Evolutionary conservation across 2,888 invertebrate genomes (phyloP), one percentile per base, ranked within the genome.

Genomic region (Buathra laborator): DNA sequence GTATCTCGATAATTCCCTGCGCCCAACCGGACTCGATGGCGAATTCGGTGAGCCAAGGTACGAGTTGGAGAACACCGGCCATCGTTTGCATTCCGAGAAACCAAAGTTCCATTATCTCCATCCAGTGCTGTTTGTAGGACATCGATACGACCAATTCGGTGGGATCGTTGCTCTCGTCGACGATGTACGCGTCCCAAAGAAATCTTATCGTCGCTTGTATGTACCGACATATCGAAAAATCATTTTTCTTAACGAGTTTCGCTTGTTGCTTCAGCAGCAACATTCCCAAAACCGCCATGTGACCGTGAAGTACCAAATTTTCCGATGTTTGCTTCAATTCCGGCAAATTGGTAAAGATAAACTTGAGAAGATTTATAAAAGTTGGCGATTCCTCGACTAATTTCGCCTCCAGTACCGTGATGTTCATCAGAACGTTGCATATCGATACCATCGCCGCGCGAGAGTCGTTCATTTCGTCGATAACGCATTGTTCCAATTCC

Each of bases 1-100:
- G 94, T 89, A 97, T 97, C 90, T 96, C 96, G 74, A 98, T 95
- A 79, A 98, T 98, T 12, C 98, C 98, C 92, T 97, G 97, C 3
- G 97, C 97, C 98, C 98, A 98, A n/a, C 98, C 98, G 92, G 98
- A 98, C 90, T 98, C 98, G 84, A 98, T 96, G 4, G 98, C 97
- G 94, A 98, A 98, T 90, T 98, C 98, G 0, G 97, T 97, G 86
- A 98, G 96, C 98, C 98, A 98, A 3, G 98, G 97, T 85, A 98
- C 96, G 84, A 96, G 95, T 19, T 97, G 96, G 56, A 98, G 94
- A 0, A 98, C 96, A 46, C 96, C 96, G 90, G 97, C 96, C 95
- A 98, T 97, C 1, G 98, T 98, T 93, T 98, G 98, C 98, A 98
- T 98, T 29, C 98, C 98, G 85, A 98, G 95, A 94, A 98, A 98